Percentiles rank a stretch among this genome's conserved stretches.
phyloP scores from a whole-genome alignment of 2,888 invertebrate genomes.

The Eupeodes latifasciatus region DNA sequence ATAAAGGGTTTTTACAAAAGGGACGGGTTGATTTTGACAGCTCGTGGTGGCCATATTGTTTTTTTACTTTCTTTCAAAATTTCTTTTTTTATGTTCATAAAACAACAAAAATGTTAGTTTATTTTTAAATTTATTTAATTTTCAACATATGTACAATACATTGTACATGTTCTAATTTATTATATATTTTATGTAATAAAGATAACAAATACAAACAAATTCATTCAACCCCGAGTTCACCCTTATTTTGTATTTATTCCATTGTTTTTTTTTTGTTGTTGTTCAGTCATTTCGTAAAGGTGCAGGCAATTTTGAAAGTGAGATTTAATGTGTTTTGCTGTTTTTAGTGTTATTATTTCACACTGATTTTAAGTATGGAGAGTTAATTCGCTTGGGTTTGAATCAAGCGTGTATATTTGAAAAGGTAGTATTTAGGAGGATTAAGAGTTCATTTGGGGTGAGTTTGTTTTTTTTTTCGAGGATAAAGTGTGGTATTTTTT shows the following conservation, averaged over 20 bases:
- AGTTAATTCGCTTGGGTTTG: neutral
- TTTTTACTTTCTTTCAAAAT: too few relatives aligned
- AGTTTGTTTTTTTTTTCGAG: neutral
- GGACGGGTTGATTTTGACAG: too few relatives aligned
- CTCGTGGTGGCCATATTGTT: too few relatives aligned
- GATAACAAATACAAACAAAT: neutral
- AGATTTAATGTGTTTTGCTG: constrained; percentile 24
- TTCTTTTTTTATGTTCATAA: too few relatives aligned
- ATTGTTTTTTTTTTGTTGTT: neutral
- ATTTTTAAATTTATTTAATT: too few relatives aligned
- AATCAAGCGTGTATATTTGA: neutral
- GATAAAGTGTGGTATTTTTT: too few relatives aligned
- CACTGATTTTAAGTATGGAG: neutral
- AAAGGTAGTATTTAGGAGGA: neutral
- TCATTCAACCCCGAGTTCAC: neutral
- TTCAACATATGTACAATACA: too few relatives aligned
- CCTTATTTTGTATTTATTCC: neutral
- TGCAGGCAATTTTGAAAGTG: constrained; percentile 51
- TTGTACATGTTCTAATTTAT: too few relatives aligned
- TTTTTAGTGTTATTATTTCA: constrained; percentile 1
- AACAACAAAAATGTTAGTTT: too few relatives aligned
- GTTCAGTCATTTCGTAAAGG: neutral
- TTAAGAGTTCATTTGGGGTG: constrained; percentile 1
- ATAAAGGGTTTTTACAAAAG: too few relatives aligned
- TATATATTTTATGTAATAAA: too few relatives aligned